Percentiles rank a stretch among this genome's conserved stretches.
Conservation (phyloP, 2,888 invertebrate species). For the Drosophila anomelani region DNA sequence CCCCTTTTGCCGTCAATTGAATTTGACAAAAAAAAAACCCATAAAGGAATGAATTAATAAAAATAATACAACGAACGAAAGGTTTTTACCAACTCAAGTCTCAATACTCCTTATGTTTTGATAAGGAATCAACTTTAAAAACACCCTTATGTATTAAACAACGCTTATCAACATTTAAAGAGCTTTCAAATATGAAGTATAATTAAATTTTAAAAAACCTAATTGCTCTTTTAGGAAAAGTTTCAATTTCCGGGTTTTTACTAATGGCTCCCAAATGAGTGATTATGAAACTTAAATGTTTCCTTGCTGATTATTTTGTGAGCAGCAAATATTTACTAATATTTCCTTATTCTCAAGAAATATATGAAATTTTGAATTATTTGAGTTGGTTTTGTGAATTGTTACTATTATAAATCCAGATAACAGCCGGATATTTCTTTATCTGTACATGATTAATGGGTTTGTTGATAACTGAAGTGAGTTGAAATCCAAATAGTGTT, state of each 20-base stretch:
- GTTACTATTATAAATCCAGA: neutral
- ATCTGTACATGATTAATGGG: neutral
- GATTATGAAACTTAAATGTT: neutral
- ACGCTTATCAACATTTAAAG: slow-evolving; percentile 23
- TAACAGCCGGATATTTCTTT: too few species aligned
- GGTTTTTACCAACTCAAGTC: neutral
- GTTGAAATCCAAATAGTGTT: neutral
- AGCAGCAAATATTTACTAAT: too few species aligned
- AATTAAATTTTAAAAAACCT: neutral
- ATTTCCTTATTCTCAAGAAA: neutral
- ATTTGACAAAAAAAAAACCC: slow-evolving; percentile 10
- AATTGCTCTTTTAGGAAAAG: slow-evolving; percentile 13
- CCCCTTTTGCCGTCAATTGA: slow-evolving; percentile 16
- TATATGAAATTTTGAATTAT: neutral
- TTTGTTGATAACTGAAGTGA: neutral
- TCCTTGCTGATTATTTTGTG: neutral
- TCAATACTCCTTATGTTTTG: neutral
- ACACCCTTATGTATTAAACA: neutral
- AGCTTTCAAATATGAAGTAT: slow-evolving; percentile 1
- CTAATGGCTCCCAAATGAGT: slow-evolving; percentile 3
- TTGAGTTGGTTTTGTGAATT: neutral
- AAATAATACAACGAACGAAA: slow-evolving; percentile 1
- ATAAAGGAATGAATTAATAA: neutral
- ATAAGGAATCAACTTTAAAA: slow-evolving; percentile 22
- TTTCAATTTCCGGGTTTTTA: neutral